phyloP scores from a whole-genome alignment of 2,797 vertebrate genomes.

The Coreius guichenoti region DNA sequence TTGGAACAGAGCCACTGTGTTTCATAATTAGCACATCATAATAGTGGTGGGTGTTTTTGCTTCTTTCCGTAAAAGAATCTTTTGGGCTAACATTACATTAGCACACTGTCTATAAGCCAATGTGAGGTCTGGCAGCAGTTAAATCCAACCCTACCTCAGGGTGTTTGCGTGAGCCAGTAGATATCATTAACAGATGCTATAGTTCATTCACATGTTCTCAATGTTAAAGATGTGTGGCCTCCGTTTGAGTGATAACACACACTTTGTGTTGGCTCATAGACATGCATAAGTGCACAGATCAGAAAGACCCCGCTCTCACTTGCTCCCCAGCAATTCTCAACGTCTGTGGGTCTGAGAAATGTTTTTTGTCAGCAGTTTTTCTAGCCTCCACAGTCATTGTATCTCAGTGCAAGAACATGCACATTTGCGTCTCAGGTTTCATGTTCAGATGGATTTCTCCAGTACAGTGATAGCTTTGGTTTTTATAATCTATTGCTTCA shows the following conservation, averaged over 20 bases:
- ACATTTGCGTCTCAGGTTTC: slow-evolving; percentile 7
- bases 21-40: background rate
- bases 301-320: slow-evolving; percentile 56
- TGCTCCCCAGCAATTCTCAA: slow-evolving; percentile 60
- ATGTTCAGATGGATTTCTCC: slow-evolving; percentile 14
- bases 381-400: slow-evolving; percentile 5
- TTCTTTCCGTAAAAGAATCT: slow-evolving; percentile 42
- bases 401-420: slow-evolving; percentile 11
- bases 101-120: slow-evolving; percentile 54
- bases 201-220: slow-evolving; percentile 20
- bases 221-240: slow-evolving; percentile 17
- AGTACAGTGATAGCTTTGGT: slow-evolving; percentile 5
- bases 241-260: slow-evolving; percentile 33
- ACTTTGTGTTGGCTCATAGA: slow-evolving; percentile 62
- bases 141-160: slow-evolving; percentile 20
- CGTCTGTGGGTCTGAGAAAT: slow-evolving; percentile 36
- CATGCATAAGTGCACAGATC: slow-evolving; percentile 54
- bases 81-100: slow-evolving; percentile 40
- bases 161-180: slow-evolving; percentile 21
- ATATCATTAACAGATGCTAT: slow-evolving; percentile 39
- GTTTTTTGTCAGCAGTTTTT: slow-evolving; percentile 36
- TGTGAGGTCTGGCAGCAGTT: slow-evolving; percentile 23
- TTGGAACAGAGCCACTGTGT: background rate
- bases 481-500: slow-evolving; percentile 49
- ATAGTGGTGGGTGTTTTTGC: slow-evolving; percentile 35